These are phyloP conservation scores for Sebastes trivittatus DNA, from an alignment of 2,797 vertebrate genomes.

Conservation along the genomic window DNA sequence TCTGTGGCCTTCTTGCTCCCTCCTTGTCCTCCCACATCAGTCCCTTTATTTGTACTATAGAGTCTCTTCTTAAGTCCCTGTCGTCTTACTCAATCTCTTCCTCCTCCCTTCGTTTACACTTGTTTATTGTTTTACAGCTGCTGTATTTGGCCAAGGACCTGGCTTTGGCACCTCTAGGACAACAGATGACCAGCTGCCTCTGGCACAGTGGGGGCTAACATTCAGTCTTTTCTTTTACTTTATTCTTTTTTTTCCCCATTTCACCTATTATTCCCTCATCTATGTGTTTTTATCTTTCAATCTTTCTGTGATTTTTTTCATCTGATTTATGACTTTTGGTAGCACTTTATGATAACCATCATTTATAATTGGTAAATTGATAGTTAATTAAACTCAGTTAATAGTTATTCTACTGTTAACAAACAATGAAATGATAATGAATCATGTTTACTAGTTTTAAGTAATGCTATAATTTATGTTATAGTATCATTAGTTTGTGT, in stretches of 20 bases:
- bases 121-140: constrained; percentile 66
- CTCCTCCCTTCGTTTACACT: background rate
- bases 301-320: background rate
- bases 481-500: too few relatives aligned
- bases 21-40: background rate
- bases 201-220: background rate
- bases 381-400: background rate
- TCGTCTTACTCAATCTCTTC: background rate
- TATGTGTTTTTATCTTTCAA: background rate
- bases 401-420: background rate
- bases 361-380: background rate
- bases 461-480: too few relatives aligned
- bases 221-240: background rate
- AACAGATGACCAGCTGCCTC: constrained; percentile 33
- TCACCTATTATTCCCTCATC: background rate
- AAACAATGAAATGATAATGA: background rate
- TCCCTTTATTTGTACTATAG: background rate
- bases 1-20: background rate
- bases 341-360: background rate
- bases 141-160: constrained; percentile 37
- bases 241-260: background rate
- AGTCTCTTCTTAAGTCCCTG: background rate
- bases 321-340: background rate
- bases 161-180: constrained; percentile 49
- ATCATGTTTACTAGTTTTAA: background rate